Evolutionary conservation across 2,113 vertebrate genomes (phyloP), one percentile per base, ranked within the genome.

Genomic region (Sorex fumeus): DNA sequence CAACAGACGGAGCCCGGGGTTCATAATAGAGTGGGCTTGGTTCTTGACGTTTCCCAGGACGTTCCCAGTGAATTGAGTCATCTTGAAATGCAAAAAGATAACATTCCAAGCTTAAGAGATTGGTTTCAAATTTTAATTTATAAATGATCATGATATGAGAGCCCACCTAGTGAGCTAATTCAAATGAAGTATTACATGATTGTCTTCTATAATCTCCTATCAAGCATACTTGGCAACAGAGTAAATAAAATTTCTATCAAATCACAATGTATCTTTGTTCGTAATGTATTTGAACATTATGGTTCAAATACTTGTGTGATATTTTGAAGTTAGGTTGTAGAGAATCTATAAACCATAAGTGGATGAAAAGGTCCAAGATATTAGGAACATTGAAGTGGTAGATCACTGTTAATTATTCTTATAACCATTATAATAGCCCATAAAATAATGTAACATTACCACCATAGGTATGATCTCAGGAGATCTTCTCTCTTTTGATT

Each of bases 1-100:
- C 98, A 72, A 96, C 93, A 60, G 98, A 98, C 83, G 98, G 97
- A 71, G 97, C 93, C 13, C 82, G 76, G 6, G 18, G 47, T 45
- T 76, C 82, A 28, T 76, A 81, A 57, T 23, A 45, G 10, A 32
- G 0, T 8, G n/a, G 15, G 2, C 9, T 12, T 18, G 23, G 32
- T 78, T 88, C 67, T 80, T 57, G 72, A 82, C 28, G 4, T 34
- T 82, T 96, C 6, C 6, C 21, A 1, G 92, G 93, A 88, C 96
- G 91, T 76, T 88, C 11, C 98, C 98, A 98, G 95, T 98, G 95
- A 43, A 97, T 96, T 2, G 90, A 91, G 8, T 97, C 96, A 2
- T 94, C 98, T 98, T 88, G 50, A 87, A 82, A 93, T 47, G 75
- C 36, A 94, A 76, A 91, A 30, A 6, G 28, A 82, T 32, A 15